Base-by-base conservation (phyloP, 2,888 invertebrate species). In the Papilio demoleus region DNA sequence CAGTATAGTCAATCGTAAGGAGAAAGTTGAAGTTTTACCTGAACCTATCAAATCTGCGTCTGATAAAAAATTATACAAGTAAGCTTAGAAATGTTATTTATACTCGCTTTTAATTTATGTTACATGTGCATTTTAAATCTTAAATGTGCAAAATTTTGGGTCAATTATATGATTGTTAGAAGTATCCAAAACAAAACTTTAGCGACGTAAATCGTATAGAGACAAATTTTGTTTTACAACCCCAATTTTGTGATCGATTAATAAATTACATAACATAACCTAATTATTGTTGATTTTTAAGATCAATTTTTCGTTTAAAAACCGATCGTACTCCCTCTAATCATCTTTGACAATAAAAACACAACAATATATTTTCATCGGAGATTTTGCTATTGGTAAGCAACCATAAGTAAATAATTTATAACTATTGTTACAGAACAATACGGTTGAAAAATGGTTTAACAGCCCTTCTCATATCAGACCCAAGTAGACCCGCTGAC, bases 1-100 rank as follows among this genome's bases (percentile, higher is more conserved):
- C 59, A 78, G 77, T 67, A 77, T 86, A 81, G 72, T 79, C 60
- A 75, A 72, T 70, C 83, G 81, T 70, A 85, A 82, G 72, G 90
- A 90, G 82, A 91, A 88, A 86, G 88, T 92, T 69, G 86, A 88
- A 73, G 81, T 88, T 78, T 83, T 94, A 71, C 77, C 89, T 58
- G 86, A 90, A 73, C 97, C 97, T 11, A 93, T 94, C 40, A 96
- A 96, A 87, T 96, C 97, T 62, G 93, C 93, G 67, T 95, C 94
- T 74, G 97, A 97, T 86, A 95, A 95, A 81, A 97, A 97, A 81
- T 88, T 95, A 68, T 97, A 97, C 82, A 96, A 94, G 96, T 96
- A 78, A 84, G 87, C 79, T 67, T 67, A 40, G 22, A 14, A 64
- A 22, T 38, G 12, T 59, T 9, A 14, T 69, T 14, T 68, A 70